Base-by-base conservation (phyloP, 2,888 invertebrate genomes). In the Aricia artaxerxes region DNA sequence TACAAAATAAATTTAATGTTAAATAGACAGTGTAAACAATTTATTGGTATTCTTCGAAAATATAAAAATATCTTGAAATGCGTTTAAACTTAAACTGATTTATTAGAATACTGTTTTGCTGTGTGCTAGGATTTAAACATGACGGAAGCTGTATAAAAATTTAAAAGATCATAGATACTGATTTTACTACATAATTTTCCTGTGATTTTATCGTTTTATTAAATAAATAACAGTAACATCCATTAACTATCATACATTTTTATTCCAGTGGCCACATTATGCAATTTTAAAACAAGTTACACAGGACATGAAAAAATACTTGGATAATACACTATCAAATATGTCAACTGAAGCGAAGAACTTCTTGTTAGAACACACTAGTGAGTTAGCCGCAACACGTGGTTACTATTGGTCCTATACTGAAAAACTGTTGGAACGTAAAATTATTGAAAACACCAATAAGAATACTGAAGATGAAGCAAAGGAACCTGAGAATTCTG, bases 341-440 rank as follows among this genome's bases (percentile, higher is more conserved):
- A 82, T 83, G 2, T 78, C 83, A 0, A 11, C 31, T 0, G 80
- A 81, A 0, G 73, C 79, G 1, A 82, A 83, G 24, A 69, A 64
- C 1, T 53, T 13, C 0, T 24, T 88, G 0, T 60, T 81, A 0
- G 2, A 38, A 0, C 9, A 44, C 1, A 72, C 88, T 2, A 2
- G 79, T 0, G 81, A 79, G 24, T 81, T 57, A 1, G 86, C 89
- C 0, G 83, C 82, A 1, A 31, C 78, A 0, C 44, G 79, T 0
- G 91, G 91, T 0, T 88, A 87, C 86, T 87, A 87, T 80, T 91
- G 92, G 91, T 82, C 89, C 4, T 84, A 81, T 78, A 88, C 90
- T 9, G 80, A 80, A 6, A 79, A 78, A 5, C 79, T 79, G 13
- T 84, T 82, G 77, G 83, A 84, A 4, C 38, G 64, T 2, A 79